phyloP scores from a whole-genome alignment of 1,140 invertebrate genomes.

The Drosophila tsacasi region DNA sequence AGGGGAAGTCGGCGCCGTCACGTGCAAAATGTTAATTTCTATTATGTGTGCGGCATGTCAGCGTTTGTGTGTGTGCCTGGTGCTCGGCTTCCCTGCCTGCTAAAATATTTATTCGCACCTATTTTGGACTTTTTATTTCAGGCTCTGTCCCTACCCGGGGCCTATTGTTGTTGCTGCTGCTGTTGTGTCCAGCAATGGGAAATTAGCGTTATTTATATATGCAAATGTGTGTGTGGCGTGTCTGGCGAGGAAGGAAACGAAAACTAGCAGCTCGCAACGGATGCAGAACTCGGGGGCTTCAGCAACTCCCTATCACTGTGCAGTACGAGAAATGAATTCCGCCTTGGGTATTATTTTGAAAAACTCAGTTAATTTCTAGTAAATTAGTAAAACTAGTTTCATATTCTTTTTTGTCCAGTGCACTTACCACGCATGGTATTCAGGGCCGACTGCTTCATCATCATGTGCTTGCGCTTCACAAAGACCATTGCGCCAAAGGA shows the following conservation, averaged over 20 bases:
- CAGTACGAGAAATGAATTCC: neutral
- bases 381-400: neutral
- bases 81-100: constrained; percentile 43
- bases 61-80: constrained; percentile 23
- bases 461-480: constrained; percentile 85
- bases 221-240: constrained; percentile 62
- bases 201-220: constrained; percentile 82
- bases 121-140: constrained; percentile 40
- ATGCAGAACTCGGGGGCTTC: constrained; percentile 45
- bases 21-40: constrained; percentile 83
- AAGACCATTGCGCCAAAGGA: constrained; percentile 89
- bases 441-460: constrained; percentile 85
- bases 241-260: constrained; percentile 65
- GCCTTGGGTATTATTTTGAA: neutral
- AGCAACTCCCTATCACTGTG: neutral
- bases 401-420: neutral
- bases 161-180: constrained; percentile 31
- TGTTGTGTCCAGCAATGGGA: constrained; percentile 59
- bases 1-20: constrained; percentile 52
- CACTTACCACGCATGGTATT: constrained; percentile 84
- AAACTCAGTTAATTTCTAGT: neutral
- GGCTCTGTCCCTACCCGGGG: neutral
- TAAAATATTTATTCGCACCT: constrained; percentile 84
- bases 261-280: constrained; percentile 65
- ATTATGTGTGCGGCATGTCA: constrained; percentile 65